phyloP scores from a whole-genome alignment of 2,113 vertebrate species.

The Myotis yumanensis region DNA sequence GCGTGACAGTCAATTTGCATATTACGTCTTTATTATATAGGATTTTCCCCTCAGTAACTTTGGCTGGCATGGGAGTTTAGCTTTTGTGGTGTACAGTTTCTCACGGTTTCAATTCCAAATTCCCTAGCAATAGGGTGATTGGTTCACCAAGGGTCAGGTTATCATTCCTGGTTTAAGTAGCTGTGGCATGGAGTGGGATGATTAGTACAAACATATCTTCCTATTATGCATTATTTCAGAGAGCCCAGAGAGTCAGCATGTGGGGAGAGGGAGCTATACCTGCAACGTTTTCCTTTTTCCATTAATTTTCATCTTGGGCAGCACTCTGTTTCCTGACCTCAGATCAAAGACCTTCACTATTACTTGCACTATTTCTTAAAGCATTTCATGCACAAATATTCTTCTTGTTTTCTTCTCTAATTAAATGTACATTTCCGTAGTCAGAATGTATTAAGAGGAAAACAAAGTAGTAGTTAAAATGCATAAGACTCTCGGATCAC shows the following conservation, averaged over 20 bases:
- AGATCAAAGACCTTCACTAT: neutral
- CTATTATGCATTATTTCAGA: neutral
- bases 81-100: neutral
- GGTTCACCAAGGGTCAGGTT: neutral
- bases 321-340: neutral
- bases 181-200: neutral
- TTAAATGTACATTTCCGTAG: conserved; percentile 21
- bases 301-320: neutral
- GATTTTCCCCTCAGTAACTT: neutral
- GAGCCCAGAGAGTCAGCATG: neutral
- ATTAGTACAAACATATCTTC: neutral
- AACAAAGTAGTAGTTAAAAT: neutral
- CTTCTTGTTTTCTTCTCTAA: neutral
- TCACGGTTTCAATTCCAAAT: conserved; percentile 1
- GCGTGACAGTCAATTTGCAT: no score
- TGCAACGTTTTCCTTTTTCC: neutral
- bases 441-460: conserved; percentile 22
- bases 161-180: neutral
- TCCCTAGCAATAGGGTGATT: conserved; percentile 10
- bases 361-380: neutral
- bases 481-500: neutral
- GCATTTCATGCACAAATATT: neutral
- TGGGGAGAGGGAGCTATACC: neutral
- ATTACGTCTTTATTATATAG: no score
- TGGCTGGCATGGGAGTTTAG: neutral